Evolutionary conservation across 1,140 invertebrate species (phyloP).

Genomic region (Pseudomyrmex cubaensis): DNA sequence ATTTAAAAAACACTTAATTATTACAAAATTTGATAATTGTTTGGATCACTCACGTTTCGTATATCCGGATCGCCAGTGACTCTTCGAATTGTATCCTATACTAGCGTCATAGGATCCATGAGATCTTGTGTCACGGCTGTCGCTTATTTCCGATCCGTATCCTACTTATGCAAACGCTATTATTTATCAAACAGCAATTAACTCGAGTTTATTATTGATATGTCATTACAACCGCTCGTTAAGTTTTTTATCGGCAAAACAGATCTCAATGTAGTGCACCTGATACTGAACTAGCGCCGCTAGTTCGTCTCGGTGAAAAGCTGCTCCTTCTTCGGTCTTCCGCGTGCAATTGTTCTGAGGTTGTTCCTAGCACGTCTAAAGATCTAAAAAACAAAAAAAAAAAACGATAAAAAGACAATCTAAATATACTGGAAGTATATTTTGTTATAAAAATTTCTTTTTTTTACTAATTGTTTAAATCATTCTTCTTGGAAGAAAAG

Average conservation of each 20-base stretch:
- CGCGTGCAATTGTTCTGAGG: slow-evolving; percentile 80
- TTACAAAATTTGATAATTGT: too few relatives aligned
- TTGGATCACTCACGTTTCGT: slow-evolving; percentile 86
- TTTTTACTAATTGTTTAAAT: too few relatives aligned
- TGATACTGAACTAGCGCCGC: slow-evolving; percentile 90
- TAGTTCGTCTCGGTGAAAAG: slow-evolving; percentile 85
- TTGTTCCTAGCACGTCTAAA: slow-evolving; percentile 80
- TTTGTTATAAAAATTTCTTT: too few relatives aligned
- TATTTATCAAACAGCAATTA: not conserved
- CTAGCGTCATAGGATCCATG: slow-evolving; percentile 83
- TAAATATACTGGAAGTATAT: not conserved
- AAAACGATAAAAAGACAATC: not conserved
- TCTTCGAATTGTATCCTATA: slow-evolving; percentile 73
- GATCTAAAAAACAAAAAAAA: slow-evolving; percentile 74
- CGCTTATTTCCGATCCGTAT: slow-evolving; percentile 91
- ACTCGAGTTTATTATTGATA: not conserved
- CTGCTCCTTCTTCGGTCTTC: slow-evolving; percentile 85
- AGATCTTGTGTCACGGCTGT: slow-evolving; percentile 87
- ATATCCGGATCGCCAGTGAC: slow-evolving; percentile 87
- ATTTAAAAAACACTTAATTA: too few relatives aligned
- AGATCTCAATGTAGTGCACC: slow-evolving; percentile 79
- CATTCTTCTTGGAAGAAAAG: not conserved
- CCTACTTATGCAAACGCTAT: slow-evolving; percentile 81
- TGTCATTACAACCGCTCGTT: not conserved
- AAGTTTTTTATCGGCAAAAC: not conserved